phyloP scores from a whole-genome alignment of 1,140 invertebrate genomes.

The Mamestra configurata region DNA sequence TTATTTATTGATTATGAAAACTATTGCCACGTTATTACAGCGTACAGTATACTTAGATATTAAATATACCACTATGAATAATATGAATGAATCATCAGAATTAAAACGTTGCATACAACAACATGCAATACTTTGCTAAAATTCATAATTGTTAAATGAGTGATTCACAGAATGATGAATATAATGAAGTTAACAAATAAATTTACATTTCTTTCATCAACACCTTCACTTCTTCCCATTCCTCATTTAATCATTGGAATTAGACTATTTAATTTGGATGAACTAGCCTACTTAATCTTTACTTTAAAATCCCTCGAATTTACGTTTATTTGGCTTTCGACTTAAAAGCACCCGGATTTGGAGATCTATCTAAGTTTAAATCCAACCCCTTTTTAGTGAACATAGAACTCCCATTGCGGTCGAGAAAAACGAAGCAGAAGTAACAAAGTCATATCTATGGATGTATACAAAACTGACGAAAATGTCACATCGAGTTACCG shows the following conservation, averaged over 20 bases:
- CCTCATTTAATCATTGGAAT: background rate
- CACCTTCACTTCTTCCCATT: background rate
- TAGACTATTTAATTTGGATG: background rate
- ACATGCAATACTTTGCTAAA: background rate
- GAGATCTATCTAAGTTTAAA: conserved; percentile 27
- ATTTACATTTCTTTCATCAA: background rate
- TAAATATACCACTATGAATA: conserved; percentile 13
- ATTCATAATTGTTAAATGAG: background rate
- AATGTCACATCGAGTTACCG: background rate
- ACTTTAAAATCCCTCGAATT: background rate
- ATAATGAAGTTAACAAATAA: background rate
- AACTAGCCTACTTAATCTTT: background rate
- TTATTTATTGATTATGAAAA: background rate
- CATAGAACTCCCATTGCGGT: background rate
- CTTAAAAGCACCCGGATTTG: background rate
- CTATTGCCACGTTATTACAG: background rate
- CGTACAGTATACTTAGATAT: background rate
- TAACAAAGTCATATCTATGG: background rate
- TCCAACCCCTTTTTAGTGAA: background rate
- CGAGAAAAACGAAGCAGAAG: background rate
- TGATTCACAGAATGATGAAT: background rate
- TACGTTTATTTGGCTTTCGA: background rate
- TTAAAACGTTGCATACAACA: background rate
- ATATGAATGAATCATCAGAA: conserved; percentile 22
- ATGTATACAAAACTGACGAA: background rate